Conservation (phyloP, 2,797 vertebrate genomes). For the Loris lydekkerianus region DNA sequence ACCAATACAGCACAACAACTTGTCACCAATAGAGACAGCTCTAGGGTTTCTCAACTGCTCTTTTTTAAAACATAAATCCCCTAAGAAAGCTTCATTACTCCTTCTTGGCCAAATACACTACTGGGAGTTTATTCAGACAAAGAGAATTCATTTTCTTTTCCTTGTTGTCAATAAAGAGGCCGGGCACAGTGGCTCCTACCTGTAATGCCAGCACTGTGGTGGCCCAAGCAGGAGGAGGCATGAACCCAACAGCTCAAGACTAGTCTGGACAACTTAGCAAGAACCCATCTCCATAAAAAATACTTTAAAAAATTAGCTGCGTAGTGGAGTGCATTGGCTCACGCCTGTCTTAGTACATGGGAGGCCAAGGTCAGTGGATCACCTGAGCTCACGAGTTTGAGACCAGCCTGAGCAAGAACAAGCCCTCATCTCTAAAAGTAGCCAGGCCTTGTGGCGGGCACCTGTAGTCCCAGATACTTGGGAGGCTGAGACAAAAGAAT, state of each 20-base stretch:
- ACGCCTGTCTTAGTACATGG: too few species aligned
- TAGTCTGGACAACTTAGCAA: not conserved
- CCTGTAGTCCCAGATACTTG: too few species aligned
- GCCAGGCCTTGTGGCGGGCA: too few species aligned
- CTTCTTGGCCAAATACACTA: too few species aligned
- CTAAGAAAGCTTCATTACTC: not conserved
- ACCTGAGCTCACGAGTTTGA: too few species aligned
- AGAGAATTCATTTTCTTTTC: not conserved
- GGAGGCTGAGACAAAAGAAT: too few species aligned
- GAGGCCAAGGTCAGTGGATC: too few species aligned
- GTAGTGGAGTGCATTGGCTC: too few species aligned
- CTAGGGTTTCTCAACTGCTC: not conserved
- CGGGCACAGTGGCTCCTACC: not conserved
- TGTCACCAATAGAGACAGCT: not conserved
- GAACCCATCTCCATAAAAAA: not conserved
- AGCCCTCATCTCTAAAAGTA: too few species aligned
- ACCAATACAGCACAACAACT: not conserved
- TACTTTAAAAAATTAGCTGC: not conserved
- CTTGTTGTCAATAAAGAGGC: not conserved
- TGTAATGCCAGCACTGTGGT: not conserved
- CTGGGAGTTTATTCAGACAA: too few species aligned
- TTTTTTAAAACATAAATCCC: not conserved
- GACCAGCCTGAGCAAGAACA: too few species aligned
- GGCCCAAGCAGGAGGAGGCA: not conserved
- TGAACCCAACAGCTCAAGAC: not conserved